Evolutionary conservation across 2,888 invertebrate genomes (phyloP), one percentile per base, ranked within the genome.

Genomic region (Colletes collaris): DNA sequence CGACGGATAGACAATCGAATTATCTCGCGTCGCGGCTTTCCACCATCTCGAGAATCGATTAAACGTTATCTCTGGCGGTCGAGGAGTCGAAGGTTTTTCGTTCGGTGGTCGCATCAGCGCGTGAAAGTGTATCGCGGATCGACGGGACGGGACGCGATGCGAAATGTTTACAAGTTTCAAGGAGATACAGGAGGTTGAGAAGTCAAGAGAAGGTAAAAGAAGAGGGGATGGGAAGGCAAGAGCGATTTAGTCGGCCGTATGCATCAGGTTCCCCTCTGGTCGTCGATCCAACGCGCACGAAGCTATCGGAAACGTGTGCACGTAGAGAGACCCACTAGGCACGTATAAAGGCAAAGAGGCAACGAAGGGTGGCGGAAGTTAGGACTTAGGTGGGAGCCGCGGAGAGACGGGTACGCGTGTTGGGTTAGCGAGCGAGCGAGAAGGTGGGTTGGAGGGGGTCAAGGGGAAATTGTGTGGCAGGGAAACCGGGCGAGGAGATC

Each of bases 301-400:
- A 62, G 62, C 49, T 44, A 35, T 66, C 66, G 44, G 44, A 52
- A 44, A 50, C 55, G 74, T 19, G 53, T 19, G 53, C 58, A 55
- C 55, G 64, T 65, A 69, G 10, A 27, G 44, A 40, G 27, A 55
- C 35, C 67, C 69, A 69, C 59, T 72, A 46, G 59, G 64, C 64
- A 53, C 63, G 70, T 78, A 65, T 67, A 89, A 92, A 85, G 84
- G 76, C 79, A 66, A 56, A 84, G 80, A 86, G 73, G 62, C 69
- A 44, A 10, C n/a, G 46, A 67, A 89, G 85, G 90, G 86, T 92
- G 92, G 74, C 79, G 86, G 84, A 82, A 83, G 83, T 86, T 63
- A 37, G 62, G 16, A 35, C 56, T 59, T 64, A 60, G 67, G 63
- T 72, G 75, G 74, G 70, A 73, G 70, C 53, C 46, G 27, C 7